These are phyloP conservation scores for Xenentodon cancila DNA, from an alignment of 2,797 vertebrate genomes.

Conservation along the genomic window DNA sequence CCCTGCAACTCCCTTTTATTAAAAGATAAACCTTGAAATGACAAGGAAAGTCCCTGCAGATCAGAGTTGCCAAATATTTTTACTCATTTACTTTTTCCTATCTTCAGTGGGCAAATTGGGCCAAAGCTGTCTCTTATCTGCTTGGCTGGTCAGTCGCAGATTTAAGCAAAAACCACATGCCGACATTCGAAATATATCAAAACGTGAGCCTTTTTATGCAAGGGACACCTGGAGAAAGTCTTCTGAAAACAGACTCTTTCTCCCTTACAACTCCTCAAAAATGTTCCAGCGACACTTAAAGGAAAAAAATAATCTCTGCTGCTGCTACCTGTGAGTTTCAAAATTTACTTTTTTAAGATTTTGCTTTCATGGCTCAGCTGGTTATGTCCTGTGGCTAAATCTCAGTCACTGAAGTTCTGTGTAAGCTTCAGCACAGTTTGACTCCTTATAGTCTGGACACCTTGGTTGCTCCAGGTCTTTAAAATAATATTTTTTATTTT, in stretches of 20 bases:
- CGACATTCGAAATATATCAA: constrained; percentile 41
- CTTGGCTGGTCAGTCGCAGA: constrained; percentile 48
- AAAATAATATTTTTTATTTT: constrained; percentile 51
- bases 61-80: constrained; percentile 27
- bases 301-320: constrained; percentile 59
- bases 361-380: constrained; percentile 74
- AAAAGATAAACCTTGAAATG: constrained; percentile 10
- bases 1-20: neutral
- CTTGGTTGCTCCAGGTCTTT: constrained; percentile 45
- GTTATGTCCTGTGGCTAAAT: constrained; percentile 67
- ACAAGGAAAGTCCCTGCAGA: constrained; percentile 9
- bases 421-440: constrained; percentile 45
- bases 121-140: constrained; percentile 46
- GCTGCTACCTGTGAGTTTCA: constrained; percentile 71
- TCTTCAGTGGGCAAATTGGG: neutral
- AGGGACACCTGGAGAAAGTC: constrained; percentile 56
- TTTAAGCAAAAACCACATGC: constrained; percentile 45
- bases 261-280: constrained; percentile 57
- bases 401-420: constrained; percentile 69
- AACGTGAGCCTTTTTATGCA: constrained; percentile 51
- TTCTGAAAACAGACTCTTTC: constrained; percentile 56
- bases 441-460: constrained; percentile 41
- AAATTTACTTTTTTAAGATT: constrained; percentile 76
- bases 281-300: constrained; percentile 67
- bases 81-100: constrained; percentile 36